Evolutionary conservation across 2,113 vertebrate genomes (phyloP), one percentile per base, ranked within the genome.

Genomic region (Deroptyus accipitrinus): DNA sequence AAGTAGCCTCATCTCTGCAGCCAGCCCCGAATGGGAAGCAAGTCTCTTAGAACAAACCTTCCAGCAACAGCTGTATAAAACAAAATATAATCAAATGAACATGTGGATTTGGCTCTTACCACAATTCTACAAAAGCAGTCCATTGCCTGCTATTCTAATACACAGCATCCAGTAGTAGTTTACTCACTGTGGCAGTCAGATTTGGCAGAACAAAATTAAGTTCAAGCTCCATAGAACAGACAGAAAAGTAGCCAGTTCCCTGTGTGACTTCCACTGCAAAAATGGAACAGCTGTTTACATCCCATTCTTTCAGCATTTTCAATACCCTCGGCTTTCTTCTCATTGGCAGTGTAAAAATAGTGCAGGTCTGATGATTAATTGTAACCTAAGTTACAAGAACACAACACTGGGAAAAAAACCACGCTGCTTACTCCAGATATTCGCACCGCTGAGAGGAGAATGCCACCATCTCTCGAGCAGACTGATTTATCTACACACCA

Each of bases 151-250:
- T 79, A 48, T 52, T 88, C 95, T 41, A 80, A 73, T 9, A 64
- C 90, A 87, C 78, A 78, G 54, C 84, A 54, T 49, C 28, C 81
- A 87, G 82, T 33, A 95, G 89, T 20, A 93, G 63, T 59, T 90
- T 70, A 57, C 72, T 72, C 85, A 19, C 88, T 92, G 77, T 31
- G 83, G 93, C 93, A 86, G 92, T 90, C 90, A 83, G 90, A 92
- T 96, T 74, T 96, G 97, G 95, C 92, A 94, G 89, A 75, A 95
- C 86, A 74, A 85, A 94, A 68, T 46, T 46, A 35, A 79, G 46
- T 44, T 88, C 61, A 62, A 78, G 79, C 48, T 89, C 79, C 83
- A 64, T 11, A 88, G 87, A 95, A 83, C 61, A 94, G 69, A 94
- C 24, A 86, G 30, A 74, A 91, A 90, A 79, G 19, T 15, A 96